phyloP scores from a whole-genome alignment of 2,113 vertebrate genomes.

The Phyllopteryx taeniolatus region DNA sequence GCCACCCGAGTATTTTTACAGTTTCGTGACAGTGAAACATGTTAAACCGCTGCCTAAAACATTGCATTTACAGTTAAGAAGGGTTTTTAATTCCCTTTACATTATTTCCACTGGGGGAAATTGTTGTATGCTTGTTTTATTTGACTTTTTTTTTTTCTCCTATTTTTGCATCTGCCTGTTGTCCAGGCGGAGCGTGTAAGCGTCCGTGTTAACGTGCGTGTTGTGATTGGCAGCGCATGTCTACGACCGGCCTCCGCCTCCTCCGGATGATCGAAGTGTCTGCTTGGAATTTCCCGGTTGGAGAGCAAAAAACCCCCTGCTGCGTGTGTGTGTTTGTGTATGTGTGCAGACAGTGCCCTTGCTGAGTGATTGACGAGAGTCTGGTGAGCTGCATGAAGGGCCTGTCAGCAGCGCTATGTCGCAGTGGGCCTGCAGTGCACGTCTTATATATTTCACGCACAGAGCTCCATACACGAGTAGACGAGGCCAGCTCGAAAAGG shows the following conservation, averaged over 20 bases:
- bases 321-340: conserved; percentile 14
- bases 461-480: background rate
- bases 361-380: conserved; percentile 66
- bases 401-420: conserved; percentile 61
- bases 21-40: background rate
- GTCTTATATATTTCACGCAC: background rate
- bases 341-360: conserved; percentile 45
- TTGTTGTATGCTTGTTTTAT: background rate
- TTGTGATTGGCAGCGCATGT: background rate
- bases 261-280: conserved; percentile 40
- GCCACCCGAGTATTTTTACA: background rate
- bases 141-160: no score
- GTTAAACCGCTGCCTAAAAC: background rate
- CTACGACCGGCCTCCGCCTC: conserved; percentile 9
- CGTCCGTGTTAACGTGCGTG: background rate
- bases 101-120: background rate
- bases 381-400: conserved; percentile 65
- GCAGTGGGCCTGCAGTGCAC: conserved; percentile 48
- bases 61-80: background rate
- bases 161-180: background rate
- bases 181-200: background rate
- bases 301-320: conserved; percentile 31
- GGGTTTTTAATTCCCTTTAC: background rate
- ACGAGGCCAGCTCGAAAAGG: background rate
- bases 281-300: conserved; percentile 37